Evolutionary conservation across 1,140 invertebrate genomes (phyloP).

Genomic region (Bombus waltoni): DNA sequence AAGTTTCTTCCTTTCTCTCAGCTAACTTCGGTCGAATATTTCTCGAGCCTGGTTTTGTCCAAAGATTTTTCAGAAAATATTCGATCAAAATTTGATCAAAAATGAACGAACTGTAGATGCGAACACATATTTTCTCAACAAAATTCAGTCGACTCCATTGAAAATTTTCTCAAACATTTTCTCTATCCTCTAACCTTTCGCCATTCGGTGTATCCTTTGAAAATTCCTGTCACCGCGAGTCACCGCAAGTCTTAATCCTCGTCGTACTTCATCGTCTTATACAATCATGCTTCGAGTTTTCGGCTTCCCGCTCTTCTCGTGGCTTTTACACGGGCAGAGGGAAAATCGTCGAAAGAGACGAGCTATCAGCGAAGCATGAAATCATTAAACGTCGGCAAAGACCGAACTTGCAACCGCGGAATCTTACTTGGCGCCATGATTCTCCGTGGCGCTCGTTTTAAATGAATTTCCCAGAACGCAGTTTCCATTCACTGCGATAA

Average conservation of each 20-base stretch:
- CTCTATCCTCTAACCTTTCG: background rate
- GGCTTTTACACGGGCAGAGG: background rate
- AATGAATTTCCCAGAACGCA: constrained; percentile 10
- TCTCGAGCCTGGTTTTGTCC: no score
- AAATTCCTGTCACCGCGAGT: background rate
- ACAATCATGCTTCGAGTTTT: background rate
- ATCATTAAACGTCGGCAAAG: constrained; percentile 13
- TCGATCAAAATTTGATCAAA: no score
- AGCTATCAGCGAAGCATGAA: background rate
- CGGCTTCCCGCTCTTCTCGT: background rate
- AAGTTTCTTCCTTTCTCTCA: no score
- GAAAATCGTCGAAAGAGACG: background rate
- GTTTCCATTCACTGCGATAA: background rate
- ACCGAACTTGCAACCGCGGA: background rate
- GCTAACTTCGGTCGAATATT: no score
- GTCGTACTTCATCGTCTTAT: background rate
- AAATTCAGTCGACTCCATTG: background rate
- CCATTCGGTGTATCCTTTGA: background rate
- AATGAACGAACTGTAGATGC: no score
- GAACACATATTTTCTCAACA: background rate
- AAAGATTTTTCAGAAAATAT: no score
- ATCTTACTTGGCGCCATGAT: background rate
- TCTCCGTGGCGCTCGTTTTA: background rate
- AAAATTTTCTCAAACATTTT: background rate
- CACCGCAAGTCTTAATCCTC: background rate